These are phyloP conservation scores for Zosterops lateralis DNA, from an alignment of 2,113 vertebrate genomes.

Conservation along the genomic window DNA sequence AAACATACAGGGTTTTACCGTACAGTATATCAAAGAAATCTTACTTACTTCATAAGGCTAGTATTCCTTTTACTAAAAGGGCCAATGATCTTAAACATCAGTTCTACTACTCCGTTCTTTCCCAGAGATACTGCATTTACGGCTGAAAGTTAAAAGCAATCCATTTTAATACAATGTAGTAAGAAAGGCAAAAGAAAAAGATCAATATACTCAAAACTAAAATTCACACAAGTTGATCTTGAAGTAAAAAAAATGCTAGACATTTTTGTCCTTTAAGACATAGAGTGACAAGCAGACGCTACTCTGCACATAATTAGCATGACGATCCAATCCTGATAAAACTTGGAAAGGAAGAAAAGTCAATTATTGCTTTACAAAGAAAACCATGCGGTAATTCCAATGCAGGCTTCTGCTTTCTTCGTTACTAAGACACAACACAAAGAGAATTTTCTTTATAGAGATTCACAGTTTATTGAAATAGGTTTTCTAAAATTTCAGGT, in stretches of 20 bases:
- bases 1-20: neutral
- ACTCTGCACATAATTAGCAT: neutral
- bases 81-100: conserved; percentile 91
- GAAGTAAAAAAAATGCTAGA: neutral
- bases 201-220: neutral
- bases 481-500: neutral
- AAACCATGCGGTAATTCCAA: neutral
- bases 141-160: conserved; percentile 70
- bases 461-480: neutral
- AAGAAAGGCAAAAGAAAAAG: neutral
- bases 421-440: neutral
- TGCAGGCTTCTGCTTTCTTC: neutral
- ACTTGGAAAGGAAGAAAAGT: neutral
- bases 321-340: neutral
- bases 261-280: neutral
- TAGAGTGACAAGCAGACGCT: neutral
- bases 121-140: conserved; percentile 94
- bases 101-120: conserved; percentile 90
- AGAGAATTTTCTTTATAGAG: neutral
- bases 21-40: neutral
- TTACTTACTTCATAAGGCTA: conserved; percentile 89
- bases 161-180: neutral
- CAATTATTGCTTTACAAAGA: neutral
- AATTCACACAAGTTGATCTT: neutral
- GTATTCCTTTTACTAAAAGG: conserved; percentile 95